phyloP scores from a whole-genome alignment of 2,888 invertebrate species.

The Tribolium freemani region DNA sequence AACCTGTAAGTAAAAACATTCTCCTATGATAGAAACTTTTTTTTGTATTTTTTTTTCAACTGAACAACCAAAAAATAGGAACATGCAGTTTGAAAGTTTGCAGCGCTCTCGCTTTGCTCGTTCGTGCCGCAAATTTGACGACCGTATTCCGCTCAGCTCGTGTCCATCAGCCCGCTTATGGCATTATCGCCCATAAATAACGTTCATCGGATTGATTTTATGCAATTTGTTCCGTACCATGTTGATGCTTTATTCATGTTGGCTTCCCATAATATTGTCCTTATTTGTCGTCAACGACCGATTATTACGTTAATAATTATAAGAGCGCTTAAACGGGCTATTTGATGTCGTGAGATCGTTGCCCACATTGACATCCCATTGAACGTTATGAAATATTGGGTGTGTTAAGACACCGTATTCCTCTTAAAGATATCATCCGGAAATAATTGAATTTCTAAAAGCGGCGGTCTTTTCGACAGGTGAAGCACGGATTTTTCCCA shows the following conservation, averaged over 20 bases:
- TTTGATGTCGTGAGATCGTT: constrained; percentile 49
- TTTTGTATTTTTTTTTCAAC: too few relatives aligned
- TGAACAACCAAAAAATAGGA: too few relatives aligned
- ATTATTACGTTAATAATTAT: constrained; percentile 46
- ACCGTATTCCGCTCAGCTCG: too few relatives aligned
- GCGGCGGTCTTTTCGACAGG: not conserved
- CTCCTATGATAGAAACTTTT: too few relatives aligned
- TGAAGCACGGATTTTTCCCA: not conserved
- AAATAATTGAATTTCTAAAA: not conserved
- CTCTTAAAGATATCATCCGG: not conserved
- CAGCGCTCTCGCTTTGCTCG: too few relatives aligned
- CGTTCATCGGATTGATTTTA: constrained; percentile 15
- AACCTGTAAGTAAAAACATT: too few relatives aligned
- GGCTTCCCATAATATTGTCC: constrained; percentile 26
- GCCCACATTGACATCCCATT: constrained; percentile 47
- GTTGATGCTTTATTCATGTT: constrained; percentile 18
- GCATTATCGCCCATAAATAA: constrained; percentile 10
- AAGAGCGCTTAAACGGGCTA: constrained; percentile 41
- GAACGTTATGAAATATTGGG: constrained; percentile 27
- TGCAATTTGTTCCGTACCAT: constrained; percentile 23
- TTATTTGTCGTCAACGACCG: constrained; percentile 32
- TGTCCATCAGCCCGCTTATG: not conserved
- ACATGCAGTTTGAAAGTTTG: too few relatives aligned
- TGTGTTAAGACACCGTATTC: constrained; percentile 1
- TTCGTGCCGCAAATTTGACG: too few relatives aligned